Conservation (phyloP, 2,888 invertebrate genomes). For the Limnephilus lunatus region DNA sequence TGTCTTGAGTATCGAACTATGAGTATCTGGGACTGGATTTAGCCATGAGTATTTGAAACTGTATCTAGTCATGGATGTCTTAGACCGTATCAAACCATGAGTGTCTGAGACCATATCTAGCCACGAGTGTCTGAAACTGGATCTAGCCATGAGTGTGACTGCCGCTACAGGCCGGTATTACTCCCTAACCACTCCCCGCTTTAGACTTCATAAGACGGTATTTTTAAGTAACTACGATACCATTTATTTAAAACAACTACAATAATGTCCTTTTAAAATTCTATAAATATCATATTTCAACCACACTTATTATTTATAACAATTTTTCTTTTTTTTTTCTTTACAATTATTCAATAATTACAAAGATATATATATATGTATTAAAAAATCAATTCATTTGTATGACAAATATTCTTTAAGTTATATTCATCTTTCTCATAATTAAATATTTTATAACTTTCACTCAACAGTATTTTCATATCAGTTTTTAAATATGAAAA, state of each 20-base stretch:
- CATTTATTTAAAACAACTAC: slow-evolving; percentile 66
- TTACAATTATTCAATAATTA: slow-evolving; percentile 66
- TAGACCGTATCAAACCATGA: neutral
- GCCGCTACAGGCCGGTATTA: slow-evolving; percentile 35
- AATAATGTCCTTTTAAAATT: slow-evolving; percentile 65
- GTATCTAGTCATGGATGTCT: neutral
- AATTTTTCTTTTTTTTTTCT: slow-evolving; percentile 63
- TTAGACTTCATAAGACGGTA: slow-evolving; percentile 65
- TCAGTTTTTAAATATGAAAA: slow-evolving; percentile 65
- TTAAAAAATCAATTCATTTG: slow-evolving; percentile 66
- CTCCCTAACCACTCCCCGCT: slow-evolving; percentile 52
- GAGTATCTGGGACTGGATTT: neutral
- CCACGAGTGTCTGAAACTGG: neutral
- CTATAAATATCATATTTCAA: slow-evolving; percentile 66
- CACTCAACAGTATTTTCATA: slow-evolving; percentile 65
- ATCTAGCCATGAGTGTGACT: neutral
- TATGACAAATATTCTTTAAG: slow-evolving; percentile 66
- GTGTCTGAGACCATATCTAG: neutral
- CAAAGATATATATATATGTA: slow-evolving; percentile 66
- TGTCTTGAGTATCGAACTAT: no score
- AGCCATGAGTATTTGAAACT: neutral
- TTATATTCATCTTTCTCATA: slow-evolving; percentile 63
- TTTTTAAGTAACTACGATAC: slow-evolving; percentile 65
- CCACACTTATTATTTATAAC: slow-evolving; percentile 66
- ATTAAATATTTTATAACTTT: slow-evolving; percentile 65